Conservation (phyloP, 64 coral and sea anemone species). For the Orbicella faveolata region DNA sequence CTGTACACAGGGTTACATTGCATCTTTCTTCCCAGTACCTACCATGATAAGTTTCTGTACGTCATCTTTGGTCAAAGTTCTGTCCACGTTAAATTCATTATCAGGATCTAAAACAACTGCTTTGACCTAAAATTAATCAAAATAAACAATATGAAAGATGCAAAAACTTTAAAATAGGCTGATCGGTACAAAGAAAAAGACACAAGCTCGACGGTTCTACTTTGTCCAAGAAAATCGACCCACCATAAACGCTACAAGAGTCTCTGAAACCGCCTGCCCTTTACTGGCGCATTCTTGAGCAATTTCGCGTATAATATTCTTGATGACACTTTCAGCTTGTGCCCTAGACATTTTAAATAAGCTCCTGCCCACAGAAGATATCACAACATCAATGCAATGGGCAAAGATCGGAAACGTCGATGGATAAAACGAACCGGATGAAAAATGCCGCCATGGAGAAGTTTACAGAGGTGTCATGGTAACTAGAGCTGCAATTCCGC, state of each 20-base stretch:
- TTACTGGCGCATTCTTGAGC: slow-evolving; percentile 97
- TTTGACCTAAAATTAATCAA: slow-evolving; percentile 70
- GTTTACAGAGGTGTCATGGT: slow-evolving; percentile 70
- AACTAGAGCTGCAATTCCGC: slow-evolving; percentile 9
- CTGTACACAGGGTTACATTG: background rate
- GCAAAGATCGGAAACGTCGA: background rate
- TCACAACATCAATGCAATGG: background rate
- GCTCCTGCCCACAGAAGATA: background rate
- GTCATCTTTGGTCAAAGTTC: slow-evolving; percentile 98
- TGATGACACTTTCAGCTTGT: slow-evolving; percentile 99
- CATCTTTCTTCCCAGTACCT: background rate
- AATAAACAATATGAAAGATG: background rate
- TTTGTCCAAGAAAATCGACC: background rate
- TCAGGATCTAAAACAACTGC: slow-evolving; percentile 93
- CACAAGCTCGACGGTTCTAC: background rate
- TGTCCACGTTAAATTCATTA: slow-evolving; percentile 98
- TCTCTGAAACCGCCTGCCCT: slow-evolving; percentile 96
- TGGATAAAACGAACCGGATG: background rate
- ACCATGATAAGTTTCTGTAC: slow-evolving; percentile 99
- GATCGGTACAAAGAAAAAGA: background rate
- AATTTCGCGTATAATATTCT: slow-evolving; percentile 99
- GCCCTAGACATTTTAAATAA: slow-evolving; percentile 79
- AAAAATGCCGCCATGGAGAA: slow-evolving; percentile 6
- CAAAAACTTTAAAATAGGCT: background rate
- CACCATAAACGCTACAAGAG: slow-evolving; percentile 98